Conservation (phyloP, 53 echinoderm and acorn worm genomes). For the Apostichopus leukothele region DNA sequence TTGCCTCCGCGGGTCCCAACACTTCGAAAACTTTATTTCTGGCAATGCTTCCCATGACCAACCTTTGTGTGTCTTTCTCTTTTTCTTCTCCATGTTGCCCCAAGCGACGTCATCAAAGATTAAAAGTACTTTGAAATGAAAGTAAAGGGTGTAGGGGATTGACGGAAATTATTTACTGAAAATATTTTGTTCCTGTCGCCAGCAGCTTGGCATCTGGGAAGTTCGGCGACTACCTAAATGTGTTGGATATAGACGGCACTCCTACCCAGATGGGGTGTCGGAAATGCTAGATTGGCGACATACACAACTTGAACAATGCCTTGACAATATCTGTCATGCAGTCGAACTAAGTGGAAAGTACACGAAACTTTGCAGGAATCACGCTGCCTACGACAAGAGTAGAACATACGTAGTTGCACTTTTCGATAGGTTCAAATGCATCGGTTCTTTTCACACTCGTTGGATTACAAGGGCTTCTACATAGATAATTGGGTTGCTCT, state of each 20-base stretch:
- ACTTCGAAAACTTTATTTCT: no score
- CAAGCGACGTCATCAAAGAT: neutral
- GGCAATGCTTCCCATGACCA: no score
- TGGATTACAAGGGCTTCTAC: constrained; percentile 33
- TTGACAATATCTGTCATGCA: neutral
- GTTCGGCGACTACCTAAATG: constrained; percentile 26
- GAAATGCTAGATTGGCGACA: constrained; percentile 37
- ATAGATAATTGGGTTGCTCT: constrained; percentile 23
- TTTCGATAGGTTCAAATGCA: constrained; percentile 25
- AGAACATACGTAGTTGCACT: constrained; percentile 38
- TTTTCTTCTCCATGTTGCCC: neutral
- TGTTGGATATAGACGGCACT: neutral
- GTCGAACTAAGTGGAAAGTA: constrained; percentile 17
- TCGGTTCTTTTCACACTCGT: neutral
- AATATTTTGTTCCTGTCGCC: constrained; percentile 26
- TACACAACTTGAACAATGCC: constrained; percentile 39
- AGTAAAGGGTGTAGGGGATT: neutral
- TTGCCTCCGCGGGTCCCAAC: no score
- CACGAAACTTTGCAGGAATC: constrained; percentile 12
- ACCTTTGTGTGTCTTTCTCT: neutral
- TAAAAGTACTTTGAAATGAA: neutral
- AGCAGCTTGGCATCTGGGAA: constrained; percentile 18
- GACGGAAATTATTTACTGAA: constrained; percentile 3
- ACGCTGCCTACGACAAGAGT: neutral
- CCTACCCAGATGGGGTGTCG: constrained; percentile 17